Conservation (phyloP, 2,797 vertebrate genomes). For the Cyclura pinguis region DNA sequence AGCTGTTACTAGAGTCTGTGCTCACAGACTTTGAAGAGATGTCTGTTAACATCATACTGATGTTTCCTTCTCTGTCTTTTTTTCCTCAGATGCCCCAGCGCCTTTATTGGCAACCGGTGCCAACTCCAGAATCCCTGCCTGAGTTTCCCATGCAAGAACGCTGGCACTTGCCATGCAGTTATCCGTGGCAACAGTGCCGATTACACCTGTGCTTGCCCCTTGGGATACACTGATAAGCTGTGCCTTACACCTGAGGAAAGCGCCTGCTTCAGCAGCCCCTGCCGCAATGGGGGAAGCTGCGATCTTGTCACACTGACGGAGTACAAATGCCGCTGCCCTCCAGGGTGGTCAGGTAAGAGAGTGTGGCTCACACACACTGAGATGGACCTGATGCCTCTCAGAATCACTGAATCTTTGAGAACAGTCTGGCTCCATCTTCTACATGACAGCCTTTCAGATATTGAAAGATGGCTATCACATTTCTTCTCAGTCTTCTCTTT, state of each 20-base stretch:
- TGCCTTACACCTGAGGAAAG: constrained; percentile 93
- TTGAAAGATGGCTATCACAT: no score
- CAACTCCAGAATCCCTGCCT: constrained; percentile 90
- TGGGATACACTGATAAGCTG: constrained; percentile 91
- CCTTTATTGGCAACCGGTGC: constrained; percentile 88
- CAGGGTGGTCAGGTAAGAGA: constrained; percentile 93
- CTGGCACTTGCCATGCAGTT: constrained; percentile 85
- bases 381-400: no score
- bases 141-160: constrained; percentile 90
- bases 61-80: rapidly evolving
- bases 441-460: no score
- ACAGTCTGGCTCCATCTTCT: no score
- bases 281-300: constrained; percentile 93
- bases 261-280: constrained; percentile 91
- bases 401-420: no score
- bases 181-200: constrained; percentile 82
- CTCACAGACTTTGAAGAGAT: no score
- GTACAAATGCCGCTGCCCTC: constrained; percentile 91
- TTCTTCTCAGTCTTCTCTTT: no score
- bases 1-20: neutral
- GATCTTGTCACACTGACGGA: constrained; percentile 85
- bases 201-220: constrained; percentile 87
- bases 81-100: constrained; percentile 83
- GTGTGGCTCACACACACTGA: neutral
- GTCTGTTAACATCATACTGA: no score